These are phyloP conservation scores for Cydia splendana DNA, from an alignment of 1,140 invertebrate genomes.

Conservation along the genomic window DNA sequence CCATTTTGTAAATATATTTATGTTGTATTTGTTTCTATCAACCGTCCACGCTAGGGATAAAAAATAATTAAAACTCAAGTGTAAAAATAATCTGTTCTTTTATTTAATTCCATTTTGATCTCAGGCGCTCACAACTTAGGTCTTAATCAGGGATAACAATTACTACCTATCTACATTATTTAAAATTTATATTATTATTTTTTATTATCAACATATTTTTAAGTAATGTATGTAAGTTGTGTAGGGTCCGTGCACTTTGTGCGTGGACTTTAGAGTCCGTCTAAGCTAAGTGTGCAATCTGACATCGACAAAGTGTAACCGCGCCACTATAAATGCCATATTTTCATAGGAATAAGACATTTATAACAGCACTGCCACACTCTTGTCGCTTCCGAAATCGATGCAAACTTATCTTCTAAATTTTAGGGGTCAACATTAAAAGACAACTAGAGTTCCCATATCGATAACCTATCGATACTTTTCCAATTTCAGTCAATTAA, in stretches of 20 bases:
- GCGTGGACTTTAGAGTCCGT: background rate
- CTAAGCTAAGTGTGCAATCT: no score
- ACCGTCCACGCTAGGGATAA: conserved; percentile 33
- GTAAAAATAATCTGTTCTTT: conserved; percentile 77
- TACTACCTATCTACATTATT: conserved; percentile 55
- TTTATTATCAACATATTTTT: conserved; percentile 45
- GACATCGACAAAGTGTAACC: no score
- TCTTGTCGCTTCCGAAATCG: no score
- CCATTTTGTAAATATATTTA: conserved; percentile 13
- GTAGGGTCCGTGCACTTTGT: conserved; percentile 5
- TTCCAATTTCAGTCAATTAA: no score
- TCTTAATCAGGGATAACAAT: conserved; percentile 57
- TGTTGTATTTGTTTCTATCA: background rate
- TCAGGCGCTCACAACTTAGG: conserved; percentile 64
- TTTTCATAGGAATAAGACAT: no score
- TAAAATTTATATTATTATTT: conserved; percentile 42
- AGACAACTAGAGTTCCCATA: no score
- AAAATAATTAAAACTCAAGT: conserved; percentile 53
- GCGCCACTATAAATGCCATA: no score
- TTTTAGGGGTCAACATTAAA: no score
- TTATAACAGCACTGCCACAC: no score
- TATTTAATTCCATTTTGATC: conserved; percentile 73
- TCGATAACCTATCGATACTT: no score
- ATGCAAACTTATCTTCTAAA: no score
- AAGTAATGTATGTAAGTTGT: conserved; percentile 41